Base-by-base conservation (phyloP, 1,140 invertebrate species). In the Gerris buenoi region DNA sequence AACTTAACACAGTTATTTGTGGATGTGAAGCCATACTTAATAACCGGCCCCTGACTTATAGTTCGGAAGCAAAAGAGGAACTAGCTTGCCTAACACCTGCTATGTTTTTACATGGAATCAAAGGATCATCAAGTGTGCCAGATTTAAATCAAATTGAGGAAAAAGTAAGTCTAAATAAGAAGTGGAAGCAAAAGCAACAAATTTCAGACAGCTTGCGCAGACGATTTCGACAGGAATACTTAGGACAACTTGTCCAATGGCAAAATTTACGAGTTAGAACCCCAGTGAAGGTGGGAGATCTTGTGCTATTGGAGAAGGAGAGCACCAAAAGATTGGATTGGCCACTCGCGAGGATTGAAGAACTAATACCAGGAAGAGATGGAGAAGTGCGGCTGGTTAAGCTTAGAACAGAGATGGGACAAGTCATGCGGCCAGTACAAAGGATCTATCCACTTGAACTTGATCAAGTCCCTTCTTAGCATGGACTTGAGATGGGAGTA, bases 41-140 rank as follows among this genome's bases (percentile, higher is more conserved):
- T 70, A 68, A 69, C 14, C 66, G 76, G n/a, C 76, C 75, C 2
- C 61, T 77, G 14, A 77, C 76, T 25, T 74, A 73, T 64, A n/a
- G 75, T 22, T 73, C 72, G 0, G 69, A 70, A 25, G 72, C 77
- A 70, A n/a, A 65, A n/a, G 23, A 67, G 14, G 70, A 72, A 23
- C n/a, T 69, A 1, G 23, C 62, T 56, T 66, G 66, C 26, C 33
- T 71, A 15, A 69, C 60, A 25, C 69, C 73, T 56, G 46, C 64
- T 1, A 73, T 72, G 71, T 75, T 76, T 29, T 59, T 75, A 15
- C 69, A 72, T 27, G 72, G 74, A n/a, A 65, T 71, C 25, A 60
- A 63, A 25, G 67, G 65, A n/a, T n/a, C n/a, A 58, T 64, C 13
- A 57, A 72, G 68, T 26, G 63, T 70, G 1, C 69, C 72, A 33